Percentiles rank a stretch among this genome's conserved stretches.
Conservation (phyloP, 2,113 vertebrate genomes). For the Saccopteryx leptura region DNA sequence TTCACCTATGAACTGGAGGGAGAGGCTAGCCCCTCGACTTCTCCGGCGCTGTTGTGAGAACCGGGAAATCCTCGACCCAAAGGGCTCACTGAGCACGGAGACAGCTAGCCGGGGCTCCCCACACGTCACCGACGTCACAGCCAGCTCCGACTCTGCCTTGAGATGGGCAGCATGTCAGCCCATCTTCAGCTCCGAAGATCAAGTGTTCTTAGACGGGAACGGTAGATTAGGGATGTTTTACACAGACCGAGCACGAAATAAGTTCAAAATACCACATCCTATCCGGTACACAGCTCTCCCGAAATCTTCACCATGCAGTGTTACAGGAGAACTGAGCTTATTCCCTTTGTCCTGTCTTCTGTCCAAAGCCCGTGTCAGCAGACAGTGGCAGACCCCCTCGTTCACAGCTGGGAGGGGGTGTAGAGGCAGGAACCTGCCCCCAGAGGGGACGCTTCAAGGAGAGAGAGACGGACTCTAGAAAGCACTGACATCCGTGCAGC, state of each 20-base stretch:
- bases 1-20: fast-evolving
- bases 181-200: not conserved
- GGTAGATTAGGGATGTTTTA: not conserved
- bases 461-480: not conserved
- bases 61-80: not conserved
- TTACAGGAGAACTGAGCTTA: not conserved
- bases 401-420: not conserved
- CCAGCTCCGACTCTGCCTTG: not conserved
- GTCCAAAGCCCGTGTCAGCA: not conserved
- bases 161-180: not conserved
- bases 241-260: not conserved
- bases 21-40: fast-evolving
- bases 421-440: not conserved
- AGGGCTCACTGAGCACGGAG: not conserved
- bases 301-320: fast-evolving
- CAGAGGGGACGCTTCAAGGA: not conserved
- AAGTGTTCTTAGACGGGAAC: not conserved
- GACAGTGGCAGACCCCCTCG: not conserved
- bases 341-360: not conserved
- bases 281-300: not conserved
- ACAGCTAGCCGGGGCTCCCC: not conserved
- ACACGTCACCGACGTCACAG: not conserved
- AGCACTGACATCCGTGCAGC: not conserved
- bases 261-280: not conserved
- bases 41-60: not conserved